Evolutionary conservation across 2,113 vertebrate species (phyloP).

Genomic region (Pyxicephalus adspersus): DNA sequence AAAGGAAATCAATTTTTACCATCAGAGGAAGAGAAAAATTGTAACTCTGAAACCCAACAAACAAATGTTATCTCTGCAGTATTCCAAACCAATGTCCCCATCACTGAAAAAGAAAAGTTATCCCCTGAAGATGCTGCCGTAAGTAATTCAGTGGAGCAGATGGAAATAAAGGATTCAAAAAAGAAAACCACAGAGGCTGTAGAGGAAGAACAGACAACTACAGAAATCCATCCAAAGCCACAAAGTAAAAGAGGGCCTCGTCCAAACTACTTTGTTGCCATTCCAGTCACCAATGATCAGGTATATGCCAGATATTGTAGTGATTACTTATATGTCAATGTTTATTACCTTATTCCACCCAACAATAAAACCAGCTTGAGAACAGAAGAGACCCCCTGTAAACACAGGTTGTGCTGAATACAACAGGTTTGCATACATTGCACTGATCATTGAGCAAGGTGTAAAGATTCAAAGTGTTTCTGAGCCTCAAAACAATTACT

Average conservation of each 20-base stretch:
- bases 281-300: constrained; percentile 64
- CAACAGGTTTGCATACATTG: too few species aligned
- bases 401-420: too few species aligned
- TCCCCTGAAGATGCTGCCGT: neutral
- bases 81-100: neutral
- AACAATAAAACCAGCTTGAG: too few species aligned
- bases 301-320: constrained; percentile 53
- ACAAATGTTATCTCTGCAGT: neutral
- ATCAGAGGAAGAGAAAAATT: neutral
- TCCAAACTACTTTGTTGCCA: constrained; percentile 67
- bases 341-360: neutral
- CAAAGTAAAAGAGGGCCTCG: neutral
- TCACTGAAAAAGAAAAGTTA: neutral
- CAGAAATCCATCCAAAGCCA: neutral
- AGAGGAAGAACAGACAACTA: neutral
- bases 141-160: neutral
- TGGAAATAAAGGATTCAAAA: neutral
- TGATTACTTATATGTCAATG: neutral
- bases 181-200: neutral
- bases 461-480: too few species aligned
- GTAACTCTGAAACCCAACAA: neutral
- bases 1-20: neutral
- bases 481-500: too few species aligned
- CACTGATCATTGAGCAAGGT: too few species aligned
- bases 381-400: too few species aligned